Evolutionary conservation across 2,113 vertebrate species (phyloP), one percentile per base, ranked within the genome.

Genomic region (Clarias magur): DNA sequence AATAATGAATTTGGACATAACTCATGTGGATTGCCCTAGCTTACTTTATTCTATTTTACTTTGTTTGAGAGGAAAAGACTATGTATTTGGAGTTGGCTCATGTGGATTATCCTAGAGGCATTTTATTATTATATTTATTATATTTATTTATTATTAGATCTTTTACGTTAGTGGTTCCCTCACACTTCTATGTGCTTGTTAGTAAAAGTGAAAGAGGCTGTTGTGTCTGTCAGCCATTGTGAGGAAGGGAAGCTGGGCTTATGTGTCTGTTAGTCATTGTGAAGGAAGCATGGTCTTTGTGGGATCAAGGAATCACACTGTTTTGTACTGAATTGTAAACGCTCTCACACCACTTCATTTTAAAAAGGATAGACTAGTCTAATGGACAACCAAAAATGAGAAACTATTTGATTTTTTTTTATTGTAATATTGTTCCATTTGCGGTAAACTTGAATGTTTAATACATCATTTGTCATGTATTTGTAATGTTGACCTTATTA

Each of bases 401-500:
- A 30, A 67, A 15, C 13, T 30, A 16, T 68, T 68, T 16, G 2
- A 3, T 16, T 30, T 0, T 16, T 5, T 30, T 15, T n/a, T 68
- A 48, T 54, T n/a, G 11, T 25, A 54, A 42, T 75, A 75, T 53
- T 48, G 42, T 13, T 79, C 12, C 6, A 27, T 79, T 27, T 62
- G 23, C 76, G 16, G 19, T 72, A 3, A 70, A 19, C 6, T 9
- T 34, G 16, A 30, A 70, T 63, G 27, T 19, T 27, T 68, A 68
- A 68, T 68, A 27, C 13, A 63, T n/a, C 25, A n/a, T 11, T n/a
- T n/a, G n/a, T n/a, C n/a, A n/a, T n/a, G n/a, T n/a, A n/a, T n/a
- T 70, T 85, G n/a, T 78, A 62, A 86, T 21, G 17, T 6, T 86
- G 62, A 70, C 62, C 63, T 80, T 80, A n/a, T 59, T 80, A 57